phyloP scores from a whole-genome alignment of 2,797 vertebrate species.

The Streptopelia turtur region DNA sequence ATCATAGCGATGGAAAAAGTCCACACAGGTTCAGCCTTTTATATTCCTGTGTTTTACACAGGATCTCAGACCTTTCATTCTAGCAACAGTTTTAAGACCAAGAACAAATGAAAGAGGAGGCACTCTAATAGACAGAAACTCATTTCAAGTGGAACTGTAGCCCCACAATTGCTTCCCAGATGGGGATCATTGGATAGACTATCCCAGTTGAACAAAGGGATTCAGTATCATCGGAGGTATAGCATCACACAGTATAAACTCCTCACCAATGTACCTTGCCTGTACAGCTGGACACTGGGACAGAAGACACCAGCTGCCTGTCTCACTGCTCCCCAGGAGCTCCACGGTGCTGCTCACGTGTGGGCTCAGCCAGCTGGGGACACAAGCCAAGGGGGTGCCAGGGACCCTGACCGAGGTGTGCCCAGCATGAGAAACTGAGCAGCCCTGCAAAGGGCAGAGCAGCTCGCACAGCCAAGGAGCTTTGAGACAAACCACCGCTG shows the following conservation, averaged over 20 bases:
- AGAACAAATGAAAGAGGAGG: neutral
- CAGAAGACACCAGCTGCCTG: neutral
- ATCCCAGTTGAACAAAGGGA: neutral
- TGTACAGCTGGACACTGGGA: rapidly evolving
- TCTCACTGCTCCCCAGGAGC: neutral
- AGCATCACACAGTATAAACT: neutral
- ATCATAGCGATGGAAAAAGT: neutral
- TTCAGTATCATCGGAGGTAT: neutral
- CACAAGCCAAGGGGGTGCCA: neutral
- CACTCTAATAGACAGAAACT: neutral
- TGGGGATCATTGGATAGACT: neutral
- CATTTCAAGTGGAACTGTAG: neutral
- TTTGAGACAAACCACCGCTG: neutral
- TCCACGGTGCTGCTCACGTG: rapidly evolving
- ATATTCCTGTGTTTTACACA: neutral
- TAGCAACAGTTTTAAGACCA: neutral
- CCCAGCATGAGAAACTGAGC: rapidly evolving
- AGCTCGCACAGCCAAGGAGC: rapidly evolving
- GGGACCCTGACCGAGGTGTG: rapidly evolving
- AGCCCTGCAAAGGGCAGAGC: neutral
- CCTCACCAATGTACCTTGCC: rapidly evolving
- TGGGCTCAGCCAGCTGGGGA: neutral
- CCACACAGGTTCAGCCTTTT: neutral
- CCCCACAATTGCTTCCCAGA: neutral
- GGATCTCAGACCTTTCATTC: neutral